A percentile compares a stretch with the other conserved stretches of the same genome.
phyloP scores from a whole-genome alignment of 2,113 vertebrate genomes.

The Halcyon senegalensis region DNA sequence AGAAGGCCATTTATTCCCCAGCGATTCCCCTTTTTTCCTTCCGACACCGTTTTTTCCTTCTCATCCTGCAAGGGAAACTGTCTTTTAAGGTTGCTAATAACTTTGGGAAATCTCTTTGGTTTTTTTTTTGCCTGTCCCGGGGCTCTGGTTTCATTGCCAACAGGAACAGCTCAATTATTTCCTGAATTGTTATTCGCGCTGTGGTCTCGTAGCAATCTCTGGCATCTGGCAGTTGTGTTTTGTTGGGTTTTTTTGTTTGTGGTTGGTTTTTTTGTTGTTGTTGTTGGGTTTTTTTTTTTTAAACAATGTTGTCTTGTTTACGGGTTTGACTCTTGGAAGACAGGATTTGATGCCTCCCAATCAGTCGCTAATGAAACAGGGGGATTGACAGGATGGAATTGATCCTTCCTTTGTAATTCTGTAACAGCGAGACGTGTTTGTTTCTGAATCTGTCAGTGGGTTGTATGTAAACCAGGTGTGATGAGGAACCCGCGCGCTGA shows the following conservation, averaged over 20 bases:
- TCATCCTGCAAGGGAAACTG: not conserved
- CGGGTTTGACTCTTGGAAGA: constrained; percentile 16
- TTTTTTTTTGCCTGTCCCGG: not conserved
- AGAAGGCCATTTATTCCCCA: not conserved
- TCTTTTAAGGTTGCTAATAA: not conserved
- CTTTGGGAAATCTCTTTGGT: not conserved
- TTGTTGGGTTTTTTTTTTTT: not conserved
- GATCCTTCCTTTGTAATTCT: constrained; percentile 50
- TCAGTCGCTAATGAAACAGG: constrained; percentile 22
- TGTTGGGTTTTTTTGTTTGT: not conserved
- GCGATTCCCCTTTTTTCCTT: not conserved
- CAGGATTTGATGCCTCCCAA: constrained; percentile 13
- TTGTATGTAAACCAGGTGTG: constrained; percentile 43
- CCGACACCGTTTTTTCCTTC: not conserved
- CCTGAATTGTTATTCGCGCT: not conserved
- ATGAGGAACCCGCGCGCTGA: not conserved
- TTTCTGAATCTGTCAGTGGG: constrained; percentile 37
- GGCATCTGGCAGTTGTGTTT: not conserved
- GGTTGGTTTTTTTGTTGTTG: not conserved
- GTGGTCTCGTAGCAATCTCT: not conserved
- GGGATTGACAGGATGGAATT: constrained; percentile 58
- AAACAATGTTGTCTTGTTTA: constrained; percentile 24
- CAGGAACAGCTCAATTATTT: constrained; percentile 49
- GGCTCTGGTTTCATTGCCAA: not conserved
- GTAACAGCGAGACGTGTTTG: not conserved